Base-by-base conservation (phyloP, 2,113 vertebrate species). In the Uropsilus gracilis region DNA sequence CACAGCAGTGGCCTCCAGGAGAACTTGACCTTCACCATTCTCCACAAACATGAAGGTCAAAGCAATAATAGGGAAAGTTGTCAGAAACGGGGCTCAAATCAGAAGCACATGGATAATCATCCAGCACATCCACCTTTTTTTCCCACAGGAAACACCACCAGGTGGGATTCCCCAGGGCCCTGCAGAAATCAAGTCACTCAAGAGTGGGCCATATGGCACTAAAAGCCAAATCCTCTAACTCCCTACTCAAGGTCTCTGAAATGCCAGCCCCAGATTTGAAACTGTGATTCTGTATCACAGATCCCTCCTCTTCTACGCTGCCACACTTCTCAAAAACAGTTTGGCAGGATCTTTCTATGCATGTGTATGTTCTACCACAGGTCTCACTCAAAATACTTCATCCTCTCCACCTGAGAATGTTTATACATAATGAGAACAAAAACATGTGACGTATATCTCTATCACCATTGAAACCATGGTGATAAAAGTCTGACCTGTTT, bases 211-310 rank as follows among this genome's bases (percentile, higher is more conserved):
- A 18, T 9, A 16, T 8, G 32, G 2, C 16, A 39, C 11, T 63
- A 48, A 46, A 78, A 55, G 20, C 24, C 37, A 26, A 66, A 80
- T 11, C 32, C 42, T n/a, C 26, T 37, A 20, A 46, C 55, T 59
- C 16, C 24, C 69, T 39, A 32, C 44, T 63, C 34, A 18, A n/a
- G n/a, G 53, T 59, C 42, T 76, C 44, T 32, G 0, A 64, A 77
- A 87, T 1, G 14, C 55, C 39, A 81, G 26, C 30, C 2, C 30
- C 34, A 26, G 13, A 7, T 34, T 53, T 2, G 26, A 69, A 50
- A 63, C 30, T 0, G 3, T 3, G 28, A 37, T 1, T 37, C 10
- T 0, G 2, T 1, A 12, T n/a, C 30, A 42, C 1, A 0, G 53
- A 57, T 10, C 6, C 20, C 72, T 55, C 28, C 37, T 57, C 53